Conservation (phyloP, 2,888 invertebrate genomes). For the Oscheius onirici region DNA sequence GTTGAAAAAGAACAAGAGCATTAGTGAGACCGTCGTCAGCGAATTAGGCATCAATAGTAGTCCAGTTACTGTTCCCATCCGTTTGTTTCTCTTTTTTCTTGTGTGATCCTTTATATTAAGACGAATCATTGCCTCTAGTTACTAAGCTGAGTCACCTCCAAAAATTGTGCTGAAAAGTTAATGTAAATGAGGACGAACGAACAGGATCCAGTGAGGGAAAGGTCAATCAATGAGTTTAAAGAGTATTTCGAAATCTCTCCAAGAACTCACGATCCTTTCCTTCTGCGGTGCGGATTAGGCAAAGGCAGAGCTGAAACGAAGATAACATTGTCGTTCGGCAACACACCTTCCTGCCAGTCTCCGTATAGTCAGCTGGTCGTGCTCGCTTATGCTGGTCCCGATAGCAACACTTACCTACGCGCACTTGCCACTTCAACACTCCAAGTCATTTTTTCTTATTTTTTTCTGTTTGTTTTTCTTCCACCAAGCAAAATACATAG, state of each 20-base stretch:
- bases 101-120: neutral
- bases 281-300: neutral
- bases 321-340: neutral
- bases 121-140: neutral
- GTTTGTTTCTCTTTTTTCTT: neutral
- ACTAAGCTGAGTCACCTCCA: neutral
- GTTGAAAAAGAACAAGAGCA: neutral
- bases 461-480: too few relatives aligned
- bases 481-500: too few relatives aligned
- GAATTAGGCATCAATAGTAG: neutral
- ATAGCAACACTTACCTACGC: neutral
- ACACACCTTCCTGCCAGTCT: neutral
- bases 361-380: neutral
- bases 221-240: neutral
- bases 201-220: neutral
- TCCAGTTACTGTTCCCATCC: neutral
- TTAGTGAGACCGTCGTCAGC: neutral
- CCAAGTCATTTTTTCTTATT: too few relatives aligned
- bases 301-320: constrained; percentile 6
- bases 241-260: too few relatives aligned
- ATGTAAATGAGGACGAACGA: neutral
- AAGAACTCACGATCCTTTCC: neutral
- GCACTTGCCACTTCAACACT: neutral
- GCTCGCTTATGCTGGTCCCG: neutral
- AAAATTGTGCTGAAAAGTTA: constrained; percentile 7